phyloP scores from a whole-genome alignment of 2,888 invertebrate species.

The Zhengitettix transpicula region DNA sequence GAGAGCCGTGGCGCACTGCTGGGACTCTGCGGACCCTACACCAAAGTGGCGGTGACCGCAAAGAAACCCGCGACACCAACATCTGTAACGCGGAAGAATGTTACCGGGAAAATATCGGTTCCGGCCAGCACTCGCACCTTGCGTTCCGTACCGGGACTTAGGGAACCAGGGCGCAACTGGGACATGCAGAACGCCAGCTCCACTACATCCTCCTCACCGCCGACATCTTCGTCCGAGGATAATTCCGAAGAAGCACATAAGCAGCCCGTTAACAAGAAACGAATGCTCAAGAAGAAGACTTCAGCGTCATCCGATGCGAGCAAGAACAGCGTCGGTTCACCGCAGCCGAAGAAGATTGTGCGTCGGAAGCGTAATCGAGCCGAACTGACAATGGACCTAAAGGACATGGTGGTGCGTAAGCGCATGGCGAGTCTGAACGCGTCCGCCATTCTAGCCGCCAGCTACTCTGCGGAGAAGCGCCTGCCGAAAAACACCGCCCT shows the following conservation, averaged over 20 bases:
- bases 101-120: background rate
- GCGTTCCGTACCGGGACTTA: conserved; percentile 54
- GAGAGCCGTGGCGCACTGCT: conserved; percentile 34
- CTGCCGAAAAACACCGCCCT: background rate
- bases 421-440: conserved; percentile 86
- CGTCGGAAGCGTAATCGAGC: conserved; percentile 33
- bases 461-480: conserved; percentile 54
- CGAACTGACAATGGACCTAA: conserved; percentile 59
- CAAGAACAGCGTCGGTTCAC: background rate
- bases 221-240: background rate
- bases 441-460: conserved; percentile 75
- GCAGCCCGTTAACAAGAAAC: background rate
- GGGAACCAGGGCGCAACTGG: conserved; percentile 70
- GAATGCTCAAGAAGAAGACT: background rate
- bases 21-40: conserved; percentile 9
- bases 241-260: conserved; percentile 27
- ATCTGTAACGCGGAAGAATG: no score
- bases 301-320: background rate
- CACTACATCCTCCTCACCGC: conserved; percentile 20
- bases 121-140: conserved; percentile 34
- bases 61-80: conserved; percentile 8
- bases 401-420: conserved; percentile 75
- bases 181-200: conserved; percentile 57
- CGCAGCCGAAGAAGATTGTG: conserved; percentile 25
- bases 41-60: conserved; percentile 5